These are phyloP conservation scores for Onthophagus taurus DNA, from an alignment of 1,140 invertebrate species.

Conservation along the genomic window DNA sequence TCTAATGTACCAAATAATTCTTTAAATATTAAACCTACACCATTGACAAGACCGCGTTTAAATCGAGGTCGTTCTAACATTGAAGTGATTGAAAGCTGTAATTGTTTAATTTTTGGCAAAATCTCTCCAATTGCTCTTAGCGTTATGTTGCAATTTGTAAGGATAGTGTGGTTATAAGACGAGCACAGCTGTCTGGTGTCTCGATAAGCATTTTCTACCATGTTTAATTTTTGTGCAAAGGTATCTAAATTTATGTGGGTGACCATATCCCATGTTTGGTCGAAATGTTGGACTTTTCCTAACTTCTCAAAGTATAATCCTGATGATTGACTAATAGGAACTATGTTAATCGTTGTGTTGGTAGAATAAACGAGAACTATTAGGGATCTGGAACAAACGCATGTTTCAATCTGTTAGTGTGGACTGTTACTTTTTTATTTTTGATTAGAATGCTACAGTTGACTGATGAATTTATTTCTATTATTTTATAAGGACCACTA, in stretches of 20 bases:
- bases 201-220: not conserved
- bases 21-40: slow-evolving; percentile 9
- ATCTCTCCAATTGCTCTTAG: not conserved
- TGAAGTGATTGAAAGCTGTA: not conserved
- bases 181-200: not conserved
- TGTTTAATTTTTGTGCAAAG: slow-evolving; percentile 1
- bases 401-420: slow-evolving; percentile 10
- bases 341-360: not conserved
- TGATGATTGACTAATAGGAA: too few species aligned
- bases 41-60: not conserved
- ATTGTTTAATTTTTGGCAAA: not conserved
- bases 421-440: slow-evolving; percentile 10
- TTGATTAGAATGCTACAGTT: slow-evolving; percentile 10
- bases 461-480: slow-evolving; percentile 10
- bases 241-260: not conserved
- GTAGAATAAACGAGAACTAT: not conserved
- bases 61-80: not conserved
- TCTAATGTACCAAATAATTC: slow-evolving; percentile 20
- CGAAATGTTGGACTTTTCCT: not conserved
- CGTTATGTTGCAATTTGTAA: not conserved
- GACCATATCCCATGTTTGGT: slow-evolving; percentile 4
- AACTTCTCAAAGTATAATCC: slow-evolving; percentile 10
- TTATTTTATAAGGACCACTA: slow-evolving; percentile 14
- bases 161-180: not conserved
- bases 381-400: slow-evolving; percentile 9